These are phyloP conservation scores for Regulus satrapa DNA, from an alignment of 2,113 vertebrate genomes.

Conservation along the genomic window DNA sequence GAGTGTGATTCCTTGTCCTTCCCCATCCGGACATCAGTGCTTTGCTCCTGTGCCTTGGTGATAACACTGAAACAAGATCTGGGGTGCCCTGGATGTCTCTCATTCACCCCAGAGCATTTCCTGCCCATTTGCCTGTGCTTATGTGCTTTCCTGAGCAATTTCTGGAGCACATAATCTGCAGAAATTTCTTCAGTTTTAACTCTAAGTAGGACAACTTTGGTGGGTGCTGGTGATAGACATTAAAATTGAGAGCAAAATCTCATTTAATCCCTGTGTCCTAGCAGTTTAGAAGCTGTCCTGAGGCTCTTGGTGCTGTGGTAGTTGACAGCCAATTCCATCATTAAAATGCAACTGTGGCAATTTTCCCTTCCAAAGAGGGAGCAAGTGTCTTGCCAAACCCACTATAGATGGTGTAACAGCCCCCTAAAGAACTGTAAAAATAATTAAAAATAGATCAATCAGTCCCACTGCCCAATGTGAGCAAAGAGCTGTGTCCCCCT, in stretches of 20 bases:
- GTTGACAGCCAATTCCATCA: neutral
- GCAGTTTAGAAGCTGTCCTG: neutral
- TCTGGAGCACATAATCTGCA: neutral
- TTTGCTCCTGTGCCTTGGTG: neutral
- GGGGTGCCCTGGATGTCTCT: neutral
- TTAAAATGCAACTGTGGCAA: neutral
- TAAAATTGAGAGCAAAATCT: neutral
- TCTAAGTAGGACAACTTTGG: neutral
- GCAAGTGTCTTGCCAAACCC: neutral
- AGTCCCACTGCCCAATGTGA: neutral
- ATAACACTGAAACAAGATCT: neutral
- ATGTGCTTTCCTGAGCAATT: accelerated
- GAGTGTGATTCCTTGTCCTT: neutral
- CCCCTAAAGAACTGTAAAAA: neutral
- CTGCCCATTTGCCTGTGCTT: neutral
- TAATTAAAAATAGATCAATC: neutral
- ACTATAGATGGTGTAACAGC: neutral
- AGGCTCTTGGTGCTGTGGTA: neutral
- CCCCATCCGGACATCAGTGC: neutral
- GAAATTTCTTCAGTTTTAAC: neutral
- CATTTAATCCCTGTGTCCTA: neutral
- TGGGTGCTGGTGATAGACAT: neutral
- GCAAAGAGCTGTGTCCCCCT: neutral
- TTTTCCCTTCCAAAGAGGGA: neutral
- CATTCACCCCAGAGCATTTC: neutral